A percentile compares a stretch with the other conserved stretches of the same genome.
Evolutionary conservation across 2,113 vertebrate genomes (phyloP).

Genomic region (Mesembrinibis cayennensis): DNA sequence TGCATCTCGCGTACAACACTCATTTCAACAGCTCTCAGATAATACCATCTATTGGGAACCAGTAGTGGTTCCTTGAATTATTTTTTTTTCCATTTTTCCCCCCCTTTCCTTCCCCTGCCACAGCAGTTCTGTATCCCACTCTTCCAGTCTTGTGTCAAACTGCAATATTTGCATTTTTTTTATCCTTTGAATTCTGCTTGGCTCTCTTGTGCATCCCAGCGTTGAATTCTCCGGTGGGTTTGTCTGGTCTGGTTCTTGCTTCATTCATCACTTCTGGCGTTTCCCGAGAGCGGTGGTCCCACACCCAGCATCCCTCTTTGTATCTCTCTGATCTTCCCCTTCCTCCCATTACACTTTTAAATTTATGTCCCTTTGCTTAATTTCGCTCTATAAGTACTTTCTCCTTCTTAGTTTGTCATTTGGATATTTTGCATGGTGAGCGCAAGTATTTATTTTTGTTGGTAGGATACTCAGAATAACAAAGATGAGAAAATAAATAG

Average conservation of each 20-base stretch:
- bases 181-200: neutral
- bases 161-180: neutral
- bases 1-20: neutral
- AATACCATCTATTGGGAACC: neutral
- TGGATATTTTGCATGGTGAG: neutral
- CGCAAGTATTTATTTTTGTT: neutral
- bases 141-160: neutral
- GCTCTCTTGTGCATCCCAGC: neutral
- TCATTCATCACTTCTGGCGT: neutral
- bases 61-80: neutral
- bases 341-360: neutral
- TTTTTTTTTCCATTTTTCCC: fast-evolving
- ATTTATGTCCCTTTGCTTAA: neutral
- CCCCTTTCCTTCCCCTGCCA: neutral
- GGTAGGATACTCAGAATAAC: neutral
- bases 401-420: neutral
- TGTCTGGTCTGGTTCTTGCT: neutral
- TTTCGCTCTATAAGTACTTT: neutral
- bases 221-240: neutral
- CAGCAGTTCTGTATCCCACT: neutral
- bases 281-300: neutral
- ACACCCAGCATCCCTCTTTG: neutral
- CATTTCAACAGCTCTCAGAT: neutral
- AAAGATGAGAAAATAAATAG: neutral
- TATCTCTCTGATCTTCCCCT: neutral